Base-by-base conservation (phyloP, 1,140 invertebrate genomes). In the Aphelenchoides avenae region DNA sequence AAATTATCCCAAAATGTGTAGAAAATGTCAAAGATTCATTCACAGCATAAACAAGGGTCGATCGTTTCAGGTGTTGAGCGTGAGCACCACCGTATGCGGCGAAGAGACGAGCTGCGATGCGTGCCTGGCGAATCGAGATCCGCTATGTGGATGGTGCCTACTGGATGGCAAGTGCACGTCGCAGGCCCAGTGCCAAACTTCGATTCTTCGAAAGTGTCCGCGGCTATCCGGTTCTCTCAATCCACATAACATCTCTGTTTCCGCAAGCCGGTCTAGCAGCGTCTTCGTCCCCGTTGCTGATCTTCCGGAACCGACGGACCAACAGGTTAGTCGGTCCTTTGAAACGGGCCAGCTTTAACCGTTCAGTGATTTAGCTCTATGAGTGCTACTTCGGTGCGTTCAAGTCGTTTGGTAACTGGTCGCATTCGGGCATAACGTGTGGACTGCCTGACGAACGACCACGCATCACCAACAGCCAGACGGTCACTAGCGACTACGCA, bases 111-210 rank as follows among this genome's bases (percentile, higher is more conserved):
- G 89, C 61, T 97, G 93, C 79, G 87, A 86, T 3, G 82, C 85
- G 11, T 97, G 93, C 79, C 82, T 94, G 6, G 87, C 87, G 73
- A 89, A 89, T 0, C 85, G 85, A 69, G 92, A 98, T 82, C 92
- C 93, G 1, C 93, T 94, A 74, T 98, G 93, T 80, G 91, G 91
- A 9, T 58, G 56, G 56, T 58, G 22, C 20, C 18, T 42, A n/a
- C 18, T 95, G 52, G 90, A 96, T 78, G 93, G 91, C 80, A 40
- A 40, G 9, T 71, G 69, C 30, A 62, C 47, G 6, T 20, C 66
- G 0, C 61, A 58, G 37, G 36, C 33, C 20, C n/a, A 33, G 47
- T 48, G 63, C 57, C 48, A 46, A 50, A 54, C 52, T 31, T 7
- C 33, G 20, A 29, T 46, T 34, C 29, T 62, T 27, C 41, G 51